Evolutionary conservation across 2,888 invertebrate species (phyloP).

Genomic region (Tetropium fuscum): DNA sequence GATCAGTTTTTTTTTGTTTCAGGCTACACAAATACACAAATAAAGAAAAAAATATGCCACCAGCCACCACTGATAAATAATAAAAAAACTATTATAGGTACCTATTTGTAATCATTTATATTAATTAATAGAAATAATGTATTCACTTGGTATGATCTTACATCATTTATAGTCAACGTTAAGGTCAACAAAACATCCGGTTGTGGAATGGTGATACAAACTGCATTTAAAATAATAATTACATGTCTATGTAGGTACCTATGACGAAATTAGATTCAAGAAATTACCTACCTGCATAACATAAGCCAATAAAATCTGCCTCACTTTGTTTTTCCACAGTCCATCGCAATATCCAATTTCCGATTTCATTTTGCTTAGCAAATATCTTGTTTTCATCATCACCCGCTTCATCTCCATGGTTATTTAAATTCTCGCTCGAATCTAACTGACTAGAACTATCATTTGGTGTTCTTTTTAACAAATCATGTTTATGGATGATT

Average conservation of each 20-base stretch:
- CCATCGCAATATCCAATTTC: slow-evolving; percentile 66
- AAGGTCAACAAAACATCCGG: slow-evolving; percentile 29
- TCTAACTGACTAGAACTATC: slow-evolving; percentile 23
- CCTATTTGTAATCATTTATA: too few species aligned
- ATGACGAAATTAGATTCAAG: slow-evolving; percentile 23
- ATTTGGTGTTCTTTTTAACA: slow-evolving; percentile 50
- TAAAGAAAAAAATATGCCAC: too few species aligned
- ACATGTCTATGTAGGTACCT: too few species aligned
- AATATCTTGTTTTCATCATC: slow-evolving; percentile 58
- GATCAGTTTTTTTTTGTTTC: too few species aligned
- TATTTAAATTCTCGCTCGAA: not conserved
- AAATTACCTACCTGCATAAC: slow-evolving; percentile 68
- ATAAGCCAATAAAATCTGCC: slow-evolving; percentile 71
- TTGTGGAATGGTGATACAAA: slow-evolving; percentile 19
- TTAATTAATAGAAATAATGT: slow-evolving; percentile 10
- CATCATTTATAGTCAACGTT: slow-evolving; percentile 7
- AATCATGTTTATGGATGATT: slow-evolving; percentile 30
- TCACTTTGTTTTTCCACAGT: slow-evolving; percentile 63
- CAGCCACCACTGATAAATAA: not conserved
- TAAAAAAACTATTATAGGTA: not conserved
- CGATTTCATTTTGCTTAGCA: slow-evolving; percentile 65
- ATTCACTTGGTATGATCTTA: slow-evolving; percentile 16
- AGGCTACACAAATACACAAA: too few species aligned
- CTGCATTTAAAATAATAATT: slow-evolving; percentile 29
- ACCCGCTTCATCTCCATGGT: slow-evolving; percentile 18